A percentile compares a stretch with the other conserved stretches of the same genome.
Conservation (phyloP, 2,888 invertebrate genomes). For the Plebejus anna region DNA sequence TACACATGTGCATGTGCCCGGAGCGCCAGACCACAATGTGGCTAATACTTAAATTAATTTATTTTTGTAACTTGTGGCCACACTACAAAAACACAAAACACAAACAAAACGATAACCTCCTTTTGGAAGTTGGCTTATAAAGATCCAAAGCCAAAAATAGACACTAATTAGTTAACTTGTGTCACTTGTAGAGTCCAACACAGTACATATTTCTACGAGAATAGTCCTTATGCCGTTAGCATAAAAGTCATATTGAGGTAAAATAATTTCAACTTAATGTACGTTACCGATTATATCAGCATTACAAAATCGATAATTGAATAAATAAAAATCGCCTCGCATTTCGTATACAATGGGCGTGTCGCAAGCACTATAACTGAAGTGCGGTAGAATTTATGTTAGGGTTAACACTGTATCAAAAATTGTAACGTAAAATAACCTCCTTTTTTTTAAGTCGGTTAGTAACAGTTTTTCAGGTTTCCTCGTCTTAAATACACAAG, state of each 20-base stretch:
- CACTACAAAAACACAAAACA: background rate
- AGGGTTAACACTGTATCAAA: background rate
- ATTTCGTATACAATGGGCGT: background rate
- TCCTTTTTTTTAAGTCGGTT: too few species aligned
- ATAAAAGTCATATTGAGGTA: background rate
- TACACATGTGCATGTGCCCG: too few species aligned
- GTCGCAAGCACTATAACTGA: background rate
- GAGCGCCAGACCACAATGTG: too few species aligned
- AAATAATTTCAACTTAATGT: background rate
- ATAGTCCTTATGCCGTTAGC: background rate
- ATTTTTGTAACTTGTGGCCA: background rate
- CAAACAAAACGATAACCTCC: background rate
- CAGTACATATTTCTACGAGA: background rate
- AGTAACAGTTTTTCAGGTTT: too few species aligned
- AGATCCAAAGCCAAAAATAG: background rate
- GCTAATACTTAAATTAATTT: too few species aligned
- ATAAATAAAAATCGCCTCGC: slow-evolving; percentile 8
- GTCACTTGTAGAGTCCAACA: background rate
- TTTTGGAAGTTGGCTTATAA: background rate
- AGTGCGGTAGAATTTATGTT: background rate
- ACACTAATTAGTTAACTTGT: background rate
- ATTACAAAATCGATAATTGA: slow-evolving; percentile 14
- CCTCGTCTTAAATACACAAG: too few species aligned
- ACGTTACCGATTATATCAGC: background rate
- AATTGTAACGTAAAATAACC: background rate